Percentiles rank a stretch among this genome's conserved stretches.
Conservation (phyloP, 2,113 vertebrate genomes). For the Castor canadensis region DNA sequence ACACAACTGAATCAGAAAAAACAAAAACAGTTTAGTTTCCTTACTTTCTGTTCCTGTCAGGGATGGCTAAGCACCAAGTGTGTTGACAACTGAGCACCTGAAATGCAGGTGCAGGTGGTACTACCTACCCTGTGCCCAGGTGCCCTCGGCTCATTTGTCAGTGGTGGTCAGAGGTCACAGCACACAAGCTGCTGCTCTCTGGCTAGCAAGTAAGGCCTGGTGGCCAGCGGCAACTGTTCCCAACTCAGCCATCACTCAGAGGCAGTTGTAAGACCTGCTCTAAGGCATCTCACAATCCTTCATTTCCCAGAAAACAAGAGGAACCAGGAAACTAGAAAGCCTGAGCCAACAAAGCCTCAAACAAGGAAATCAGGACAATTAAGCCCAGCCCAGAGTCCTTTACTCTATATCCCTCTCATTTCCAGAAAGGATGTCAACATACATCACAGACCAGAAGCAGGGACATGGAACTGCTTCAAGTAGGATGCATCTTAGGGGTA, state of each 20-base stretch:
- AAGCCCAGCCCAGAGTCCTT: background rate
- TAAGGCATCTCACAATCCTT: background rate
- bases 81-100: background rate
- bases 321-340: background rate
- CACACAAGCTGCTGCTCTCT: background rate
- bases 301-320: background rate
- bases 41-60: background rate
- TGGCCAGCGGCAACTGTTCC: background rate
- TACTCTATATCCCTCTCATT: background rate
- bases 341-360: background rate
- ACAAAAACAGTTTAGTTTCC: background rate
- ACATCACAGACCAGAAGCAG: no score
- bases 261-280: background rate
- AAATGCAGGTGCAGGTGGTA: background rate
- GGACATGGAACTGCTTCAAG: no score
- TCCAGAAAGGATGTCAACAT: background rate
- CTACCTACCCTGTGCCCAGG: no score
- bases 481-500: no score
- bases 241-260: background rate
- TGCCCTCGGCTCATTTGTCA: background rate
- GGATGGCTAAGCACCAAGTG: fast-evolving
- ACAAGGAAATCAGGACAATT: background rate
- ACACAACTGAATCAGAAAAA: background rate
- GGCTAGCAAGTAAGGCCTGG: background rate
- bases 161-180: background rate